Percentiles rank a stretch among this genome's conserved stretches.
Conservation (phyloP, 2,888 invertebrate genomes). For the Cantharis nigra region DNA sequence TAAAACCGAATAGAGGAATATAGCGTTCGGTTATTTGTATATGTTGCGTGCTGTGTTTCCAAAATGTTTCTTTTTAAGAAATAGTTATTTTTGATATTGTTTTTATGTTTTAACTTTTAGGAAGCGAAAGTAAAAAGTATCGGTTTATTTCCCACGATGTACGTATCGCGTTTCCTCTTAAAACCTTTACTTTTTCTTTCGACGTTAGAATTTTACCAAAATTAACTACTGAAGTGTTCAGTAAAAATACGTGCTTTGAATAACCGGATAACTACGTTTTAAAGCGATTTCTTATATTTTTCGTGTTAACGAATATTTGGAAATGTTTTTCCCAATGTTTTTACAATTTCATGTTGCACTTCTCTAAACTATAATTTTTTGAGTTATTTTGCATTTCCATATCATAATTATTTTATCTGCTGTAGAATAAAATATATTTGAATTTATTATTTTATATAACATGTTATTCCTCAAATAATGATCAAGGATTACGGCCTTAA, state of each 20-base stretch:
- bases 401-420: too few relatives aligned
- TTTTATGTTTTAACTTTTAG: background rate
- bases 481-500: background rate
- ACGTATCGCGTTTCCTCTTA: background rate
- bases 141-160: background rate
- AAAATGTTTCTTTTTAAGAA: background rate
- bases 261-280: background rate
- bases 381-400: too few relatives aligned
- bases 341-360: background rate
- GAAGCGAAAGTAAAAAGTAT: background rate
- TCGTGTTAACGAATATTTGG: background rate
- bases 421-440: too few relatives aligned
- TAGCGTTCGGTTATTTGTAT: background rate
- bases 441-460: background rate
- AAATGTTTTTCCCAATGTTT: background rate
- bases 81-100: background rate
- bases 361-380: background rate
- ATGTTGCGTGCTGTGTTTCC: background rate
- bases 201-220: constrained; percentile 2
- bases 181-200: background rate
- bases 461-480: background rate
- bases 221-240: constrained; percentile 7
- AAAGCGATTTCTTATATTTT: constrained; percentile 12
- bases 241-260: constrained; percentile 8
- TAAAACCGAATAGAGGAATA: background rate